phyloP scores from a whole-genome alignment of 1,140 invertebrate genomes.

The Tetramorium parvispinum region DNA sequence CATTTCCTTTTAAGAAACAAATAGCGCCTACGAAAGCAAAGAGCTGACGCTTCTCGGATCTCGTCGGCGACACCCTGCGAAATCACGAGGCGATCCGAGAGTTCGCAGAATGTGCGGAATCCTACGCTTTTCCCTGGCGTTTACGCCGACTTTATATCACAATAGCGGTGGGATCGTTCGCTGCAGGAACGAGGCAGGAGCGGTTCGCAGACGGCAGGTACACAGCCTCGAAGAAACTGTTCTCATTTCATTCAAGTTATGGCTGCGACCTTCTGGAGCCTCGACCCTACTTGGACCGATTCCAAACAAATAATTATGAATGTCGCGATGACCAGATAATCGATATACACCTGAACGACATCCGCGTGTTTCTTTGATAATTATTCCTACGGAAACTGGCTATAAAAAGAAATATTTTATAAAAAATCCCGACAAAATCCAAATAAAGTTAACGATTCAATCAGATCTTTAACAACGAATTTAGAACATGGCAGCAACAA shows the following conservation, averaged over 20 bases:
- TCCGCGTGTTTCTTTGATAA: not conserved
- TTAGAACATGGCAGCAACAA: not conserved
- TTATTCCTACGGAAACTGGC: not conserved
- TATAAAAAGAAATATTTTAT: not conserved
- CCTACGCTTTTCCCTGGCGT: slow-evolving; percentile 66
- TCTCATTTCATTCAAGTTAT: slow-evolving; percentile 73
- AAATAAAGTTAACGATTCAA: not conserved
- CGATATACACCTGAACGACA: not conserved
- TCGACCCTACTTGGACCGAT: not conserved
- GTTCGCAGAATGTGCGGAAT: slow-evolving; percentile 70
- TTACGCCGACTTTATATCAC: slow-evolving; percentile 69
- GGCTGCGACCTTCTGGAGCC: slow-evolving; percentile 1
- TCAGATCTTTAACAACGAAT: not conserved
- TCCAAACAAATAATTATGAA: not conserved
- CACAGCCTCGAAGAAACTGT: slow-evolving; percentile 65
- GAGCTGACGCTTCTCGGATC: not conserved
- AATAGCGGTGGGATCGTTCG: slow-evolving; percentile 59
- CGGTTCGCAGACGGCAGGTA: slow-evolving; percentile 67
- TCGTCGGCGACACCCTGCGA: slow-evolving; percentile 3
- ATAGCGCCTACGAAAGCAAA: slow-evolving; percentile 7
- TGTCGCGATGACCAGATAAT: not conserved
- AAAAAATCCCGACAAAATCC: no score
- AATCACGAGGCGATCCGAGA: slow-evolving; percentile 37
- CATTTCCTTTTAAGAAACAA: slow-evolving; percentile 12
- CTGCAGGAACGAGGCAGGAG: slow-evolving; percentile 64